phyloP scores from a whole-genome alignment of 1,140 invertebrate genomes.

The Melanaphis sacchari region DNA sequence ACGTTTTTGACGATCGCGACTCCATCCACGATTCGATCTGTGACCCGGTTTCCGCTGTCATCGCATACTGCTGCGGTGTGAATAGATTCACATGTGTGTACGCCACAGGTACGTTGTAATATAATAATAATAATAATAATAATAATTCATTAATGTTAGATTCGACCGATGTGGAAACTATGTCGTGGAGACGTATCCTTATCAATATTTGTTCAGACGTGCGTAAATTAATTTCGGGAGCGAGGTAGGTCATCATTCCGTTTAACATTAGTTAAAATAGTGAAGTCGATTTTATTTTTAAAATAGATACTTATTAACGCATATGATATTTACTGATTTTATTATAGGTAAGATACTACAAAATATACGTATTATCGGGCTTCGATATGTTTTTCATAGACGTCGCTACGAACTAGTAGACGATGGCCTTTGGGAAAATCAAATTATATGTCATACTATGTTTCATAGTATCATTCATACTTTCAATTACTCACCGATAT shows the following conservation, averaged over 20 bases:
- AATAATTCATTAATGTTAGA: neutral
- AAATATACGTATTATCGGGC: rapidly evolving
- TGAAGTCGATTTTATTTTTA: neutral
- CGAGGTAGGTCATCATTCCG: neutral
- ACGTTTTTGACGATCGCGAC: neutral
- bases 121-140: neutral
- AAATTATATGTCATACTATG: neutral
- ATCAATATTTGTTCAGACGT: neutral
- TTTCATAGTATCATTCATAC: too few relatives aligned
- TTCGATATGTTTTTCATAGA: too few relatives aligned
- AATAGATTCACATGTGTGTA: neutral
- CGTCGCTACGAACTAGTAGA: neutral
- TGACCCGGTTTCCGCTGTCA: neutral
- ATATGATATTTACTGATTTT: neutral
- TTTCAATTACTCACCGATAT: neutral
- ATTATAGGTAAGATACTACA: too few relatives aligned
- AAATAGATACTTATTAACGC: neutral
- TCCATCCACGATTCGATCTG: neutral
- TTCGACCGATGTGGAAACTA: neutral
- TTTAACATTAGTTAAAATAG: neutral
- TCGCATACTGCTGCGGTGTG: neutral
- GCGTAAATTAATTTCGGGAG: too few relatives aligned
- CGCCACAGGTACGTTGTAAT: neutral
- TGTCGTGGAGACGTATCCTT: neutral
- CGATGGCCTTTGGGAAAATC: neutral